Conservation (phyloP, 2,797 vertebrate genomes). For the Ciconia nigra region DNA sequence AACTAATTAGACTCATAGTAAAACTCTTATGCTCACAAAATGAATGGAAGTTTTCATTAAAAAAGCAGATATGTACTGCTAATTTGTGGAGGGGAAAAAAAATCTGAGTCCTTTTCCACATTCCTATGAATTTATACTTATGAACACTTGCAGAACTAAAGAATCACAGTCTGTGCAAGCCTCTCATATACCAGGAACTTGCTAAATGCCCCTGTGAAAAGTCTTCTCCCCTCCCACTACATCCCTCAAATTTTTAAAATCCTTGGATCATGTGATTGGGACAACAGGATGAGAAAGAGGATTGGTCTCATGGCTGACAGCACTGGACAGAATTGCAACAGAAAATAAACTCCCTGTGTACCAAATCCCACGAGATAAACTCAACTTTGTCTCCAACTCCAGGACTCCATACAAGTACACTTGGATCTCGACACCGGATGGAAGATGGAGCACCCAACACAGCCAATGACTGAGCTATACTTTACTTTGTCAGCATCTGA, state of each 20-base stretch:
- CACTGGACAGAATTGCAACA: neutral
- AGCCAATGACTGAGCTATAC: fast-evolving
- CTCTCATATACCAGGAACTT: neutral
- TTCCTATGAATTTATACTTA: neutral
- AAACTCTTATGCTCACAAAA: neutral
- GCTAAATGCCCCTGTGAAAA: neutral
- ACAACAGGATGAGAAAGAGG: neutral
- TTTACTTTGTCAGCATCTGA: neutral
- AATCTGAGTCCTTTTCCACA: neutral
- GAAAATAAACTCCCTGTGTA: neutral
- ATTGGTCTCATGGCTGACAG: neutral
- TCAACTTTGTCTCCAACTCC: fast-evolving
- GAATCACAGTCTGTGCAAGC: neutral
- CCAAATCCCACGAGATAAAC: neutral
- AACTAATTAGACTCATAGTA: neutral
- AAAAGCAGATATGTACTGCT: neutral
- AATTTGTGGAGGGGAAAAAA: neutral
- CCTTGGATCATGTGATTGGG: neutral
- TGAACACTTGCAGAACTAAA: neutral
- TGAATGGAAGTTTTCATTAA: neutral
- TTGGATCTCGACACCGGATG: fast-evolving
- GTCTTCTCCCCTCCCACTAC: neutral
- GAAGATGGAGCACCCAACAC: neutral
- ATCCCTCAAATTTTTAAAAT: neutral
- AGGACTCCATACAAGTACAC: too few species aligned